phyloP scores from a whole-genome alignment of 2,888 invertebrate species.

The Himalopsyche japonica region DNA sequence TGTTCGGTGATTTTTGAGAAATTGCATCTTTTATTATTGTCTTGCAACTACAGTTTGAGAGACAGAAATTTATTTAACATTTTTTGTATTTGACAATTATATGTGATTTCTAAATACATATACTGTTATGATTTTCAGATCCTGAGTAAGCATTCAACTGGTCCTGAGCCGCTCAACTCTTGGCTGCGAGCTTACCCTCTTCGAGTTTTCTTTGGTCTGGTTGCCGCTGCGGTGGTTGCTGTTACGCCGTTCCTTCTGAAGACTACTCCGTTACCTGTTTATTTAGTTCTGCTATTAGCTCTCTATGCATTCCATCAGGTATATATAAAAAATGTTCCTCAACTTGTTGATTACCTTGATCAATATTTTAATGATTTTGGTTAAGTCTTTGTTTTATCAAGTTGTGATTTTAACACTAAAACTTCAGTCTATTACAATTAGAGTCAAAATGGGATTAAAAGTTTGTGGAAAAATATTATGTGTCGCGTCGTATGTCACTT shows the following conservation, averaged over 20 bases:
- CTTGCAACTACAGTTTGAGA: too few species aligned
- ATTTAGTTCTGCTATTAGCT: conserved; percentile 74
- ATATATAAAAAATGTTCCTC: conserved; percentile 14
- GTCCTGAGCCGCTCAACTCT: conserved; percentile 85
- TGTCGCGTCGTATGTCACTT: too few species aligned
- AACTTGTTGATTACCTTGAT: too few species aligned
- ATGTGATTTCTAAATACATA: too few species aligned
- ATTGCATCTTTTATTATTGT: not conserved
- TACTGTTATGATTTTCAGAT: conserved; percentile 45
- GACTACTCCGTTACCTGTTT: conserved; percentile 49
- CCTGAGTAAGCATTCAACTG: conserved; percentile 72
- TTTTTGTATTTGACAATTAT: too few species aligned
- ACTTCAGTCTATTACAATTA: too few species aligned
- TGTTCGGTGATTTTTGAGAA: not conserved
- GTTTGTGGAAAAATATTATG: too few species aligned
- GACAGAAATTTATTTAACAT: too few species aligned
- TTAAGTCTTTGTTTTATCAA: too few species aligned
- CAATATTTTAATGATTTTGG: too few species aligned
- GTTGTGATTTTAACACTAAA: too few species aligned
- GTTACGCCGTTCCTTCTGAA: conserved; percentile 76
- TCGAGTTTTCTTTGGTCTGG: conserved; percentile 81
- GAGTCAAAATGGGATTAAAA: too few species aligned
- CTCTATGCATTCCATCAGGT: conserved; percentile 93
- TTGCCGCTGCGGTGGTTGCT: conserved; percentile 84
- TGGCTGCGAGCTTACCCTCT: conserved; percentile 88